These are phyloP conservation scores for Solea solea DNA, from an alignment of 2,113 vertebrate genomes.

Conservation along the genomic window DNA sequence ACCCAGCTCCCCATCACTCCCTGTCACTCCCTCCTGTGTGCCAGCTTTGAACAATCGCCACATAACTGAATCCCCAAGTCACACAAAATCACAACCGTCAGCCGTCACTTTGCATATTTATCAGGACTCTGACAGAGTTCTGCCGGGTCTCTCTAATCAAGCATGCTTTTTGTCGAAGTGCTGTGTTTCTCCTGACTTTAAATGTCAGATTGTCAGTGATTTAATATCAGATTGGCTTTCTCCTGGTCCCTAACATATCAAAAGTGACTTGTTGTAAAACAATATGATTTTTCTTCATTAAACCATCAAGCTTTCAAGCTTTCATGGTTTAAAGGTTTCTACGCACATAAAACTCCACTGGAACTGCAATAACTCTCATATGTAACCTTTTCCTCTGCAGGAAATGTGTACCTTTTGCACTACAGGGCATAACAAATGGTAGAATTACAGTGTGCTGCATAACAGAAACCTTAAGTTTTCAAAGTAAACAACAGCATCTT, in stretches of 20 bases:
- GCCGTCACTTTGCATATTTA: slow-evolving; percentile 57
- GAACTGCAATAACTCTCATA: slow-evolving; percentile 26
- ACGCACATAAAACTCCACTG: not conserved
- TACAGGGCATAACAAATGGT: slow-evolving; percentile 37
- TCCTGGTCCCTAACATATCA: slow-evolving; percentile 28
- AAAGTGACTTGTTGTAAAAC: slow-evolving; percentile 32
- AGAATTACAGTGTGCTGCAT: slow-evolving; percentile 38
- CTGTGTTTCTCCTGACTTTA: slow-evolving; percentile 25
- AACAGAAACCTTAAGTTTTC: slow-evolving; percentile 22
- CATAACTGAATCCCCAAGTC: slow-evolving; percentile 53
- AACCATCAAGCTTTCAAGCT: slow-evolving; percentile 25
- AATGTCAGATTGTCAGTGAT: slow-evolving; percentile 23
- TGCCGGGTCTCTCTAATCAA: slow-evolving; percentile 56
- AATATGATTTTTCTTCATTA: slow-evolving; percentile 30
- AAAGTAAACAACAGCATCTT: slow-evolving; percentile 30
- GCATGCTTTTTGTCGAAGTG: slow-evolving; percentile 37
- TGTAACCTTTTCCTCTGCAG: slow-evolving; percentile 34
- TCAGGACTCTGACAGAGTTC: slow-evolving; percentile 54
- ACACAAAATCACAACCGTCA: slow-evolving; percentile 59
- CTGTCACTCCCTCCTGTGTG: slow-evolving; percentile 23
- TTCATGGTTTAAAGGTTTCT: slow-evolving; percentile 14
- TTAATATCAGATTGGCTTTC: slow-evolving; percentile 32
- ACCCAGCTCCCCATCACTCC: slow-evolving; percentile 23
- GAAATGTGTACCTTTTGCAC: slow-evolving; percentile 34
- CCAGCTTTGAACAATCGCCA: slow-evolving; percentile 54